These are phyloP conservation scores for Caiman crocodilus DNA, from an alignment of 2,797 vertebrate species.

Conservation along the genomic window DNA sequence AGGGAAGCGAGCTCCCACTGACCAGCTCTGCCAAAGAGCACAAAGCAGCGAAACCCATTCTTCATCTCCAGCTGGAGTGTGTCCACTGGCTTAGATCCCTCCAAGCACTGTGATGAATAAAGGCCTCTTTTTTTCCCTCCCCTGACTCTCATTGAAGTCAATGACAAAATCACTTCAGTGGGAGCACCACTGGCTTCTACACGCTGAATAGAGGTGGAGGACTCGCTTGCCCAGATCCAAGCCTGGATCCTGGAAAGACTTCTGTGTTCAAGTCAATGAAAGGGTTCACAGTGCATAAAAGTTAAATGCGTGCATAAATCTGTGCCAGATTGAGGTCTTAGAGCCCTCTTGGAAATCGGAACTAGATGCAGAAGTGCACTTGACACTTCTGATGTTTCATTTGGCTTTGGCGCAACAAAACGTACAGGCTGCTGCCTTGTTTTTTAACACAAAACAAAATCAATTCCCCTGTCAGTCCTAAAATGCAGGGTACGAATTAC, in stretches of 20 bases:
- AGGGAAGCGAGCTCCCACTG: neutral
- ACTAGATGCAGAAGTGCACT: slow-evolving; percentile 46
- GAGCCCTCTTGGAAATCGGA: slow-evolving; percentile 33
- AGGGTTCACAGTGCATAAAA: neutral
- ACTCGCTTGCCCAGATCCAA: neutral
- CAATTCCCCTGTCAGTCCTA: neutral
- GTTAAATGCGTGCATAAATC: slow-evolving; percentile 13
- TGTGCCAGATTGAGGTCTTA: slow-evolving; percentile 52
- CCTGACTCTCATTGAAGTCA: neutral
- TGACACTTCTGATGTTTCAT: slow-evolving; percentile 39
- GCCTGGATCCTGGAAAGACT: slow-evolving; percentile 2
- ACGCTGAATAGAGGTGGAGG: neutral
- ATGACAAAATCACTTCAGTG: neutral
- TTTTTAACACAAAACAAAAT: slow-evolving; percentile 41
- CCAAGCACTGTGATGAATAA: neutral
- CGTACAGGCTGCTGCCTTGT: neutral
- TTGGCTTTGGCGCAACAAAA: slow-evolving; percentile 33
- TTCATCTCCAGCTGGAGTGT: neutral
- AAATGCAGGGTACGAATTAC: neutral
- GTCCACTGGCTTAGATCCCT: neutral
- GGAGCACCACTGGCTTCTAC: neutral
- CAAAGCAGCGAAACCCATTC: neutral
- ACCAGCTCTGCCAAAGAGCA: neutral
- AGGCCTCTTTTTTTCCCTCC: neutral
- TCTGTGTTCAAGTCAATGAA: slow-evolving; percentile 21